Evolutionary conservation across 2,113 vertebrate genomes (phyloP).

Genomic region (Mormoops blainvillei): DNA sequence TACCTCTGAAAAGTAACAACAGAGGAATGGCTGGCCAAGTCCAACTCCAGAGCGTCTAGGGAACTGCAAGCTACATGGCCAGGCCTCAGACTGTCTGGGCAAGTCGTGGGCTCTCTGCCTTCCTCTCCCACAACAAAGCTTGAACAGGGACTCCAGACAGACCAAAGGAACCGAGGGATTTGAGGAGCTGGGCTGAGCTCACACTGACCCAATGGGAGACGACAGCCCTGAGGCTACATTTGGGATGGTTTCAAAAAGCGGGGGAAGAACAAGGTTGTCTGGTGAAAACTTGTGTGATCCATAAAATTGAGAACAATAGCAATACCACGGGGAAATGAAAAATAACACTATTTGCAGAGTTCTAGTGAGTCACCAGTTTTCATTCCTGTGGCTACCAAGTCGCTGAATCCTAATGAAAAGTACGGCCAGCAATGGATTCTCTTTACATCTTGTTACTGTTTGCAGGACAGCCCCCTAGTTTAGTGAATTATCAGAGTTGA

Average conservation of each 20-base stretch:
- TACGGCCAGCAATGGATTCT: slow-evolving; percentile 28
- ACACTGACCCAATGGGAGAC: slow-evolving; percentile 70
- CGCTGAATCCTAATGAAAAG: slow-evolving; percentile 49
- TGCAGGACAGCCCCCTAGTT: not conserved
- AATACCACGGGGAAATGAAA: slow-evolving; percentile 53
- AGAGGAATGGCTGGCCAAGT: slow-evolving; percentile 77
- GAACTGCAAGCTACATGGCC: slow-evolving; percentile 76
- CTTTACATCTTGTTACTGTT: not conserved
- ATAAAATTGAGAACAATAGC: slow-evolving; percentile 70
- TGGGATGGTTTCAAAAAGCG: slow-evolving; percentile 67
- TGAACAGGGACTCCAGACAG: slow-evolving; percentile 70
- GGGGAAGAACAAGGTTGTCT: slow-evolving; percentile 66
- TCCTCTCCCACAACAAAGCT: slow-evolving; percentile 78
- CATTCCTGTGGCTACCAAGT: slow-evolving; percentile 75
- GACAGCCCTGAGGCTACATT: slow-evolving; percentile 65
- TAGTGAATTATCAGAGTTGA: not conserved
- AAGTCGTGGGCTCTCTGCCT: slow-evolving; percentile 80
- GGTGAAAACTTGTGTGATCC: slow-evolving; percentile 67
- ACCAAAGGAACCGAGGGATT: slow-evolving; percentile 76
- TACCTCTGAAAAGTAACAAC: slow-evolving; percentile 82
- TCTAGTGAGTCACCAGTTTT: slow-evolving; percentile 68
- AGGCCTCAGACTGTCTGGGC: slow-evolving; percentile 83
- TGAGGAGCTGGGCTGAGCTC: slow-evolving; percentile 78
- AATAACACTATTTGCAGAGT: slow-evolving; percentile 58
- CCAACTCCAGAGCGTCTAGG: slow-evolving; percentile 79